Evolutionary conservation across 1,140 invertebrate species (phyloP).

Genomic region (Stenopsyche tienmushanensis): DNA sequence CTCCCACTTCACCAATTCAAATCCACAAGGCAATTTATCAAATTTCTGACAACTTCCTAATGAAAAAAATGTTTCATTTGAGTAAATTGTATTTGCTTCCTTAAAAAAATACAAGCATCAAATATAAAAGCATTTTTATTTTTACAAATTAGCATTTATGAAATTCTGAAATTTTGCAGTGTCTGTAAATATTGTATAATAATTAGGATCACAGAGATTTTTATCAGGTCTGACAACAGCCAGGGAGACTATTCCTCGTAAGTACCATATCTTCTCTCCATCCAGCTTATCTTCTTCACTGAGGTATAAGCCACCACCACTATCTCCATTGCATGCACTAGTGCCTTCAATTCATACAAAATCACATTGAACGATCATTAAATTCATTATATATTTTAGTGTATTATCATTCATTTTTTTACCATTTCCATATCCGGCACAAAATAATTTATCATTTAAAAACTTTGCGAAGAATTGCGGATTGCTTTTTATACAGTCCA

Average conservation of each 20-base stretch:
- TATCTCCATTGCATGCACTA: conserved; percentile 47
- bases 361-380: conserved; percentile 45
- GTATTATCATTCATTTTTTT: conserved; percentile 8
- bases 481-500: conserved; percentile 45
- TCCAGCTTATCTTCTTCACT: conserved; percentile 36
- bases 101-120: no score
- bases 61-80: no score
- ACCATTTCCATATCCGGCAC: conserved; percentile 48
- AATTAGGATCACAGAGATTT: conserved; percentile 43
- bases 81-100: no score
- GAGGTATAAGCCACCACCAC: conserved; percentile 45
- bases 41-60: no score
- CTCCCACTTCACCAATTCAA: no score
- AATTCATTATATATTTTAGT: conserved; percentile 46
- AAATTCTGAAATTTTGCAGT: conserved; percentile 37
- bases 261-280: conserved; percentile 38
- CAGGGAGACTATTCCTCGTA: conserved; percentile 45
- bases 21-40: no score
- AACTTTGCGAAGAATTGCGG: conserved; percentile 46
- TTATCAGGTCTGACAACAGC: conserved; percentile 39
- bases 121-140: no score
- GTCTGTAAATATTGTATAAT: conserved; percentile 46
- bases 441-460: conserved; percentile 45
- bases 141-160: no score
- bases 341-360: conserved; percentile 39